Evolutionary conservation across 2,113 vertebrate species (phyloP), one percentile per base, ranked within the genome.

Genomic region (Acrocephalus arundinaceus): DNA sequence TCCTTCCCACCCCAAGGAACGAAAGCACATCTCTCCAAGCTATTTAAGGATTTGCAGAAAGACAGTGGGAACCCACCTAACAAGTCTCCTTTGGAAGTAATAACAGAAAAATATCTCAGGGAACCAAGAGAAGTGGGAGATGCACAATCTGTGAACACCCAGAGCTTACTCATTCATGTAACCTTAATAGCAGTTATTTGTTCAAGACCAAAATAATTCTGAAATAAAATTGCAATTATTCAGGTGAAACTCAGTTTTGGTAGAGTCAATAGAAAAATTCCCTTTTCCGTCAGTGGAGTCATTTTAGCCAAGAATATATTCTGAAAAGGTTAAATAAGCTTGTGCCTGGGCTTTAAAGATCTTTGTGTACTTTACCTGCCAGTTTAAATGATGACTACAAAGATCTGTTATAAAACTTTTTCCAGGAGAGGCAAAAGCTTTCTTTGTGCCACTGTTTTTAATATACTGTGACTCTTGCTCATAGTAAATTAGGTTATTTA

Each of bases 401-500:
- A 89, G 77, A 90, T 75, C 37, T 62, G 70, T 76, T 87, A 87
- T 54, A 93, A 89, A 96, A 96, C 83, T 95, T 95, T 89, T 85
- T 95, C 61, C 80, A 92, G 70, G 41, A 93, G 89, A 91, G 67
- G 46, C 6, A 0, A 91, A 91, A 91, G 85, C 91, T 96, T 93
- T 94, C 67, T 74, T 33, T 28, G 24, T 90, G 83, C 77, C 83
- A 54, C 74, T 24, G 18, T 85, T 93, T 94, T 91, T 95, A 94
- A 97, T 92, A 95, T 66, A 96, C 81, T 85, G 54, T 35, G 49
- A 79, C 70, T 91, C 87, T 76, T 72, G 68, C 58, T 84, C 31
- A 45, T 24, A 75, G 83, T 85, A 90, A 97, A 94, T 96, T 75
- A 92, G 79, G 90, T 93, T 96, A 96, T 97, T 96, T 96, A 92